Percentiles rank a stretch among this genome's conserved stretches.
These are phyloP conservation scores for Buphagus erythrorhynchus DNA, from an alignment of 2,797 vertebrate genomes.

Conservation along the genomic window DNA sequence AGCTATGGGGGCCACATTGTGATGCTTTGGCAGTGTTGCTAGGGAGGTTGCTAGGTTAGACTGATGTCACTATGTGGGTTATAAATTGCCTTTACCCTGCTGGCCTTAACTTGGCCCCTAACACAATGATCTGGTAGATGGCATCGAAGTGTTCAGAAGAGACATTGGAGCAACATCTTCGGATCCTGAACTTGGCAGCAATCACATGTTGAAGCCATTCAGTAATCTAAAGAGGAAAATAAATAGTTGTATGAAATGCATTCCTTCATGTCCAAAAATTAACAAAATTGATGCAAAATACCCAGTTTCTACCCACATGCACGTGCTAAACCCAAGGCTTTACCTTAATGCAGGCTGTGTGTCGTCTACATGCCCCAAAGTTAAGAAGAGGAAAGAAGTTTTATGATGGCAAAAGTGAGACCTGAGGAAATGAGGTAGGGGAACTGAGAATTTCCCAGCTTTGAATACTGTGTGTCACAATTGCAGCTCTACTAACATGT, in stretches of 20 bases:
- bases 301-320: not conserved
- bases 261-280: not conserved
- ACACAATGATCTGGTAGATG: slow-evolving; percentile 61
- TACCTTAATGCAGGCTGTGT: not conserved
- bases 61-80: slow-evolving; percentile 68
- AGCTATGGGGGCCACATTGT: slow-evolving; percentile 56
- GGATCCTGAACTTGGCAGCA: slow-evolving; percentile 46
- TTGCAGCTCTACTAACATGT: not conserved
- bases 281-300: not conserved
- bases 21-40: slow-evolving; percentile 70
- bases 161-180: not conserved
- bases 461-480: not conserved
- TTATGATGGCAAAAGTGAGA: not conserved
- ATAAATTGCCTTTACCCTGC: slow-evolving; percentile 67
- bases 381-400: not conserved
- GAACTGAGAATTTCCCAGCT: not conserved
- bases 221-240: not conserved
- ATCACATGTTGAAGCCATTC: not conserved
- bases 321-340: not conserved
- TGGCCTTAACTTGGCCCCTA: slow-evolving; percentile 63
- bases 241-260: not conserved
- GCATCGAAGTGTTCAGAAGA: slow-evolving; percentile 19
- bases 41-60: slow-evolving; percentile 73
- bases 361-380: not conserved
- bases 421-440: not conserved